Evolutionary conservation across 2,888 invertebrate species (phyloP).

Genomic region (Drosophila yooni): DNA sequence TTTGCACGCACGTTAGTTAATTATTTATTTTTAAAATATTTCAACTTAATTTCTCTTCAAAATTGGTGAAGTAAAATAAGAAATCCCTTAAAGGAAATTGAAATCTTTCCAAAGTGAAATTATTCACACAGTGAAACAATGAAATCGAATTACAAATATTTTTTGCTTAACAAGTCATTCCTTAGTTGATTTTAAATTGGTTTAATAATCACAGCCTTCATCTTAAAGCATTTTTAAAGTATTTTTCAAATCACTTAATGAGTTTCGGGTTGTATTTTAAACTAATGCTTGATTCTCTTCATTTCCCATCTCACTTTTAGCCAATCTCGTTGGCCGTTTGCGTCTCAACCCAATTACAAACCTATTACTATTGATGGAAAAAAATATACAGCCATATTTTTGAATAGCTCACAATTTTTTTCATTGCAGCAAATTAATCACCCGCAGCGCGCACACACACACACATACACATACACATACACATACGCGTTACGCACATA

Average conservation of each 20-base stretch:
- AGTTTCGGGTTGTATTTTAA: not conserved
- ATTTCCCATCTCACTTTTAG: not conserved
- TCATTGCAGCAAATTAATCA: constrained; percentile 66
- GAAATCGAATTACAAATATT: not conserved
- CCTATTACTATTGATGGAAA: constrained; percentile 43
- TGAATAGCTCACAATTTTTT: constrained; percentile 37
- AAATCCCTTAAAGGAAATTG: not conserved
- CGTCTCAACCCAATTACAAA: constrained; percentile 32
- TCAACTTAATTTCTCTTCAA: not conserved
- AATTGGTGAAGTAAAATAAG: not conserved
- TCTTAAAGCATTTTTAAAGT: not conserved
- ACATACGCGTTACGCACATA: constrained; percentile 20
- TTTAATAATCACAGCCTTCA: not conserved
- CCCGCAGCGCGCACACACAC: constrained; percentile 61
- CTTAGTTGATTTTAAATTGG: not conserved
- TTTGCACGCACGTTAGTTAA: not conserved
- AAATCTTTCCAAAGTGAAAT: not conserved
- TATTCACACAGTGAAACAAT: not conserved
- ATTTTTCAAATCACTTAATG: not conserved
- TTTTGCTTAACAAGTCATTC: not conserved
- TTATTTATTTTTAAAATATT: not conserved
- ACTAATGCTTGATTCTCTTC: not conserved
- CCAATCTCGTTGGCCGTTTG: not conserved
- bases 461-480: constrained; percentile 39
- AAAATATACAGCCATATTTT: constrained; percentile 37